phyloP scores from a whole-genome alignment of 1,140 invertebrate species.

The Anoplolepis gracilipes region DNA sequence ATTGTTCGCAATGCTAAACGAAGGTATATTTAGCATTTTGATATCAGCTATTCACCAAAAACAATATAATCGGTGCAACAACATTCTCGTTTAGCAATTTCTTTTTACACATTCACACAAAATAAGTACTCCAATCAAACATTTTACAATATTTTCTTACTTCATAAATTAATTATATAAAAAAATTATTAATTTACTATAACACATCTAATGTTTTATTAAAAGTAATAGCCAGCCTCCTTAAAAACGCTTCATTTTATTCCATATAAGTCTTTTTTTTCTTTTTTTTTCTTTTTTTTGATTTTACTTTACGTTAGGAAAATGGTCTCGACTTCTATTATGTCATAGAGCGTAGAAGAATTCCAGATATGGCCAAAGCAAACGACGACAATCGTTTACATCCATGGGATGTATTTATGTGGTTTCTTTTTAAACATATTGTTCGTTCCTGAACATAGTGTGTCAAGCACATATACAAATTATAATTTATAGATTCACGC shows the following conservation, averaged over 20 bases:
- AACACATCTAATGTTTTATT: constrained; percentile 83
- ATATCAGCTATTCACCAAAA: constrained; percentile 56
- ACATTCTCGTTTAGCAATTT: constrained; percentile 58
- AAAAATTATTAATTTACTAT: constrained; percentile 84
- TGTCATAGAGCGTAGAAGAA: constrained; percentile 81
- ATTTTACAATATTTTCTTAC: constrained; percentile 77
- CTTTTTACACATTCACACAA: constrained; percentile 71
- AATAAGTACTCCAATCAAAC: constrained; percentile 78
- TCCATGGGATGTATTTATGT: constrained; percentile 84
- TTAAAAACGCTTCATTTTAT: constrained; percentile 77
- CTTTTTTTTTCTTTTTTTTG: constrained; percentile 55
- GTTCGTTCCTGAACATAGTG: constrained; percentile 74
- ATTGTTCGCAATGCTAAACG: constrained; percentile 53
- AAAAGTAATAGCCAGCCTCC: constrained; percentile 79
- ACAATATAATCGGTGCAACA: constrained; percentile 71
- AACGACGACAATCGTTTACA: constrained; percentile 79
- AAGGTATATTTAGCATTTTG: constrained; percentile 58
- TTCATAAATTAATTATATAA: constrained; percentile 85
- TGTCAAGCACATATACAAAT: constrained; percentile 74
- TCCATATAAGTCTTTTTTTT: constrained; percentile 73
- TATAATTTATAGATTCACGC: constrained; percentile 73
- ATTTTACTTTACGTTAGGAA: constrained; percentile 78
- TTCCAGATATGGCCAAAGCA: constrained; percentile 77
- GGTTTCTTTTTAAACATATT: constrained; percentile 71
- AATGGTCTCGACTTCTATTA: constrained; percentile 81